phyloP scores from a whole-genome alignment of 1,140 invertebrate species.

The Nephila pilipes region DNA sequence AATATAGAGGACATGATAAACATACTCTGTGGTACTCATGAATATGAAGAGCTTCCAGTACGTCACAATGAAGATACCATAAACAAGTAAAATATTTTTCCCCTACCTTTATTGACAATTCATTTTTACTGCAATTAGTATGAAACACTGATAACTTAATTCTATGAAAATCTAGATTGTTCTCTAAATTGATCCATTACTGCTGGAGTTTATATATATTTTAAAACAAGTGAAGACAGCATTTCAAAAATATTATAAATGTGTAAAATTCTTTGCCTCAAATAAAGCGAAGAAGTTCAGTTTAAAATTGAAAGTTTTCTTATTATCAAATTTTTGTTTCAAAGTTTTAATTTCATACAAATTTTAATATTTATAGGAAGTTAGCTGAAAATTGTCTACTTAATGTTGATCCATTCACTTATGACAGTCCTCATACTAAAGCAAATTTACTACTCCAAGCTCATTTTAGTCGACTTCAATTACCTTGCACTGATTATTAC shows the following conservation, averaged over 20 bases:
- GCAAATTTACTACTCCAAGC: slow-evolving; percentile 96
- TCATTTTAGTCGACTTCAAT: slow-evolving; percentile 89
- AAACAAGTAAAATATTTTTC: slow-evolving; percentile 87
- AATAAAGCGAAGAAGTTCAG: too few species aligned
- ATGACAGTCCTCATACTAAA: slow-evolving; percentile 96
- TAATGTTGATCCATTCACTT: slow-evolving; percentile 86
- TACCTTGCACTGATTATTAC: slow-evolving; percentile 96
- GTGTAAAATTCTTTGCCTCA: too few species aligned
- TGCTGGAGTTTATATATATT: too few species aligned
- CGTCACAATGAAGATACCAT: slow-evolving; percentile 98
- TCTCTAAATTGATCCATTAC: too few species aligned
- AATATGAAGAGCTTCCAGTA: slow-evolving; percentile 97
- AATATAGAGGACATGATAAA: slow-evolving; percentile 89
- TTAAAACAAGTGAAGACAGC: too few species aligned
- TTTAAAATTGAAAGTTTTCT: too few species aligned
- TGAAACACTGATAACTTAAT: too few species aligned
- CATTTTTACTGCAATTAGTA: too few species aligned
- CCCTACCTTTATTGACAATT: background rate
- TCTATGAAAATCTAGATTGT: too few species aligned
- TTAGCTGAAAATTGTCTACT: slow-evolving; percentile 89
- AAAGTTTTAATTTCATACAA: background rate
- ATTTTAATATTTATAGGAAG: slow-evolving; percentile 84
- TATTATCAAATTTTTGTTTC: too few species aligned
- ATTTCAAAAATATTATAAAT: too few species aligned
- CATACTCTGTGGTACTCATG: slow-evolving; percentile 91